Evolutionary conservation across 2,113 vertebrate genomes (phyloP), one percentile per base, ranked within the genome.

Genomic region (Monopterus albus): DNA sequence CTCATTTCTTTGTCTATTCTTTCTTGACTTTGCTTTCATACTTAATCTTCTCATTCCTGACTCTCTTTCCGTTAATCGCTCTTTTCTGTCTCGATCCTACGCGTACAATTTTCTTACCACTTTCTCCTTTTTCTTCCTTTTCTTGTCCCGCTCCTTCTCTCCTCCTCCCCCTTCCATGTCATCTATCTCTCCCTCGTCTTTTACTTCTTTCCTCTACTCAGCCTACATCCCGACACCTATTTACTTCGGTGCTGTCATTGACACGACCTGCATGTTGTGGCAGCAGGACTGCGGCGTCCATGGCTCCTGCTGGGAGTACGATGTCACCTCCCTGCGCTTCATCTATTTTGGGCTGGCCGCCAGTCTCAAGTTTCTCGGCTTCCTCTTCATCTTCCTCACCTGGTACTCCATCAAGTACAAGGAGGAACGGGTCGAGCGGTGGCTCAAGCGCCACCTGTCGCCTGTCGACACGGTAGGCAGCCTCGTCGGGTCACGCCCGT

Each of bases 221-320:
- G 98, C 98, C 6, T 99, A 99, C 94, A 99, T 99, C 91, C 98
- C 98, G 23, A 99, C 98, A 1, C 98, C 98, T 1, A 99, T 99
- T 69, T 99, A 99, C 92, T 99, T 99, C 17, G 98, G 98, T 20
- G 98, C 97, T 0, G 98, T 98, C 63, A 99, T 99, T 40, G 98
- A 99, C 92, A 99, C 97, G 82, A 98, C 97, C 20, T 99, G 98
- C 90, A 99, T 99, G 98, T 90, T 99, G 83, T 99, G 98, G 98
- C 97, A 99, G 71, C 98, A 98, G 88, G 96, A 98, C 49, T 99
- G 98, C 0, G 98, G 96, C 0, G 82, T 98, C 31, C 96, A 96
- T 71, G 98, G 98, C 69, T 99, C 98, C 39, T 99, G 98, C 72
- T 98, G 96, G 97, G 97, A 99, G 86, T 99, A 99, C 29, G 96